A percentile compares a stretch with the other conserved stretches of the same genome.
phyloP scores from a whole-genome alignment of 1,140 invertebrate species.

The Dendroctonus valens region DNA sequence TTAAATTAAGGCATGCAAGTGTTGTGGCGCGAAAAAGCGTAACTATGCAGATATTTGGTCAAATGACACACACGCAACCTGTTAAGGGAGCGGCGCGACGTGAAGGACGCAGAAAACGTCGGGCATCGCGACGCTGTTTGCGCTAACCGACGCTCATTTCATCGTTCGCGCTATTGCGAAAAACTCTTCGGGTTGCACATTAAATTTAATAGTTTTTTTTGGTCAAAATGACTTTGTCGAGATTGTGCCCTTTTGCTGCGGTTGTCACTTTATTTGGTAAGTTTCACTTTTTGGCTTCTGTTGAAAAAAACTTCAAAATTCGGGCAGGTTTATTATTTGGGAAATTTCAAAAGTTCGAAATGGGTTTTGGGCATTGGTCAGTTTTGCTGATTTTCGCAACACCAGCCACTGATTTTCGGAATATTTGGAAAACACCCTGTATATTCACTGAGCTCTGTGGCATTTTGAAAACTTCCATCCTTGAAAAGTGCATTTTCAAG shows the following conservation, averaged over 20 bases:
- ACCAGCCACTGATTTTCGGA: no score
- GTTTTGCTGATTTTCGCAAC: no score
- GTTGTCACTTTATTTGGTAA: not conserved
- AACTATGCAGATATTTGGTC: conserved; percentile 5
- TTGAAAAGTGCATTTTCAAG: no score
- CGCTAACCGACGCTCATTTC: conserved; percentile 14
- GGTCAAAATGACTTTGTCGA: not conserved
- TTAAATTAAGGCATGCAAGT: not conserved
- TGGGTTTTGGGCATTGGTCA: not conserved
- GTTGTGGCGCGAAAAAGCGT: not conserved
- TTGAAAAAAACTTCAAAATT: not conserved
- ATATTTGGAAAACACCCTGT: no score
- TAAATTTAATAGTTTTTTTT: not conserved
- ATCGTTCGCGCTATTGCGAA: conserved; percentile 6
- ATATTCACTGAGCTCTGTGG: no score
- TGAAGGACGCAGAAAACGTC: conserved; percentile 1
- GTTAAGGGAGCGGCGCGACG: conserved; percentile 11
- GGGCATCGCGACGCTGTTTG: not conserved
- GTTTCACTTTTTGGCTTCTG: not conserved
- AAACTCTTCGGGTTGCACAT: not conserved
- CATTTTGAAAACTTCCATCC: no score
- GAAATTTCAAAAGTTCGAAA: not conserved
- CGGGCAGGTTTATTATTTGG: not conserved
- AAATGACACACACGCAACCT: conserved; percentile 10
- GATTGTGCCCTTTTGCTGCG: not conserved